phyloP scores from a whole-genome alignment of 2,888 invertebrate species.

The Pseudococcus longispinus region DNA sequence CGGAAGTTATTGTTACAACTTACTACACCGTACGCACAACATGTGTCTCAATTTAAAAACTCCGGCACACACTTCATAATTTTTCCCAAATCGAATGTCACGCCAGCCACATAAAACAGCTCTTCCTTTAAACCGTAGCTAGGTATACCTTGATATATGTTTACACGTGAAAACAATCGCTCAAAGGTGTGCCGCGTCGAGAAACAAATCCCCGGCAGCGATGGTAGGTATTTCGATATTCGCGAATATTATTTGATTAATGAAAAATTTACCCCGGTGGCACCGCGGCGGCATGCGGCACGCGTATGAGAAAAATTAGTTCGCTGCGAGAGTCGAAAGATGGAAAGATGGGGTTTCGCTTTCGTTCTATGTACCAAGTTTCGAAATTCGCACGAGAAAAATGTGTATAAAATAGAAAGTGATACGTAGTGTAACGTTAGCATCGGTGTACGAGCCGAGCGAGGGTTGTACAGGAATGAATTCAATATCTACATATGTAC shows the following conservation, averaged over 20 bases:
- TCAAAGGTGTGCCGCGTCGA: background rate
- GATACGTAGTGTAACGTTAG: slow-evolving; percentile 5
- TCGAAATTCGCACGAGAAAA: background rate
- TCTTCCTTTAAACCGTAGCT: background rate
- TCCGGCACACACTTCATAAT: slow-evolving; percentile 25
- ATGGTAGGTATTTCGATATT: background rate
- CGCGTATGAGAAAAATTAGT: background rate
- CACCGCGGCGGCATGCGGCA: background rate
- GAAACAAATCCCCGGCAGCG: background rate
- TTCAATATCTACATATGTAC: slow-evolving; percentile 37
- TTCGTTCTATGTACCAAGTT: background rate
- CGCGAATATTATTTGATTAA: slow-evolving; percentile 4
- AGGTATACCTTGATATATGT: background rate
- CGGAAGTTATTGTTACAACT: slow-evolving; percentile 41
- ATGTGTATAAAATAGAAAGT: background rate
- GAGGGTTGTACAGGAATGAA: background rate
- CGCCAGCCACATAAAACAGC: background rate
- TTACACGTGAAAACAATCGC: background rate
- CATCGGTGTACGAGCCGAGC: background rate
- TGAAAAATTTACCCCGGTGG: background rate
- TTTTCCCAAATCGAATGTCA: slow-evolving; percentile 8
- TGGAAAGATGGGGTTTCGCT: background rate
- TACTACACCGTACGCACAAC: background rate
- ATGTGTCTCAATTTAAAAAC: slow-evolving; percentile 33
- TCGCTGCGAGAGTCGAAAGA: background rate